Conservation (phyloP, 1,140 invertebrate species). For the Conus betulinus region DNA sequence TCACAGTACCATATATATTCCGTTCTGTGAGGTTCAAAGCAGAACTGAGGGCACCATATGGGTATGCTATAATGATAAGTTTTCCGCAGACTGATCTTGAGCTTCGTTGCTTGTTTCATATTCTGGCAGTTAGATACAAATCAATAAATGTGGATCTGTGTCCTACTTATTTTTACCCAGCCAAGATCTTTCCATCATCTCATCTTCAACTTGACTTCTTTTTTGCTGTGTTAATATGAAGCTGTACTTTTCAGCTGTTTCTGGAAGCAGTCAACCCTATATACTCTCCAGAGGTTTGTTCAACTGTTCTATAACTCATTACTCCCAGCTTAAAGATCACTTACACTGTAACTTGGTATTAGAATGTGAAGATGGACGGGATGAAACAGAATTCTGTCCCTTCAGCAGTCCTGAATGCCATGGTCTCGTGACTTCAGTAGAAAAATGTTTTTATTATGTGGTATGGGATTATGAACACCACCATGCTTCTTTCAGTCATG, state of each 20-base stretch:
- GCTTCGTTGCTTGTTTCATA: too few relatives aligned
- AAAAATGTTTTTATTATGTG: neutral
- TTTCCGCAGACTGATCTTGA: neutral
- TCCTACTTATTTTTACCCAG: too few relatives aligned
- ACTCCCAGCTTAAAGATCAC: neutral
- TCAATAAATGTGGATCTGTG: too few relatives aligned
- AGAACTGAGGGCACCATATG: neutral
- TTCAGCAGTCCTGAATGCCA: conserved; percentile 4
- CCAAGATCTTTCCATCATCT: too few relatives aligned
- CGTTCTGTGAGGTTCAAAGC: too few relatives aligned
- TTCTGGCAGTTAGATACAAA: too few relatives aligned
- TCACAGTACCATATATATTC: too few relatives aligned
- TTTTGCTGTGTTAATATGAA: neutral
- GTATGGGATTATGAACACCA: too few relatives aligned
- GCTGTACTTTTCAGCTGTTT: neutral
- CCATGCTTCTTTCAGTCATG: neutral
- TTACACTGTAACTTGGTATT: conserved; percentile 14
- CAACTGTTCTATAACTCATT: conserved; percentile 11
- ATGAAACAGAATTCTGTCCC: conserved; percentile 11
- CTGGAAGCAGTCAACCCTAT: neutral
- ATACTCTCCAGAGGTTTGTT: conserved; percentile 1
- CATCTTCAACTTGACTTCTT: neutral
- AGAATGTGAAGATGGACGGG: conserved; percentile 8
- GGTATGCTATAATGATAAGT: neutral
- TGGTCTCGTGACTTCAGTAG: neutral